phyloP scores from a whole-genome alignment of 2,797 vertebrate genomes.

The Distichodus sexfasciatus region DNA sequence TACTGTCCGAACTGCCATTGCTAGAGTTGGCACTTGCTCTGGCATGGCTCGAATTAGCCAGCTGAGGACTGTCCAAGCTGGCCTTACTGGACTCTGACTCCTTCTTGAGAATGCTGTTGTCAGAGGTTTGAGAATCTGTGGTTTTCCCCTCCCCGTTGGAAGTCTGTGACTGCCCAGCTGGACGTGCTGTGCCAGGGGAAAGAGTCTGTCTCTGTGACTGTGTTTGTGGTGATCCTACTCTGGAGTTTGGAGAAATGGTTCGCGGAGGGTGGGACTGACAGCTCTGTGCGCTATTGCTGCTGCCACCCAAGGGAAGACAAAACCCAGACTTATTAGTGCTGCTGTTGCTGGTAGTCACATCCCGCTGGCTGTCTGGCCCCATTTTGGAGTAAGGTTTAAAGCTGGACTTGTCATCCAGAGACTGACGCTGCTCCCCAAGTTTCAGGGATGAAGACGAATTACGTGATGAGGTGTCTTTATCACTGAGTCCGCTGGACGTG shows the following conservation, averaged over 20 bases:
- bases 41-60: slow-evolving; percentile 75
- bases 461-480: slow-evolving; percentile 81
- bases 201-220: slow-evolving; percentile 62
- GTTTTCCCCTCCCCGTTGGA: slow-evolving; percentile 70
- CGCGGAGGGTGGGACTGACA: slow-evolving; percentile 83
- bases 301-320: slow-evolving; percentile 81
- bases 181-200: slow-evolving; percentile 40
- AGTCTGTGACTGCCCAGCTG: slow-evolving; percentile 69
- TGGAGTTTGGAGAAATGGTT: slow-evolving; percentile 75
- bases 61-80: slow-evolving; percentile 71
- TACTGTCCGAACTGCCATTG: slow-evolving; percentile 48
- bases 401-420: slow-evolving; percentile 91
- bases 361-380: slow-evolving; percentile 82
- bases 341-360: slow-evolving; percentile 73
- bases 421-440: slow-evolving; percentile 74
- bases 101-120: slow-evolving; percentile 72
- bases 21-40: slow-evolving; percentile 77
- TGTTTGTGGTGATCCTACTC: slow-evolving; percentile 68
- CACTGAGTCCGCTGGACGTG: slow-evolving; percentile 75
- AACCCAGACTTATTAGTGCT: slow-evolving; percentile 85
- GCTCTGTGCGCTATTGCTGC: slow-evolving; percentile 18
- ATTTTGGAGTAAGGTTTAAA: slow-evolving; percentile 96
- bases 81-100: slow-evolving; percentile 70
- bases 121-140: slow-evolving; percentile 59
- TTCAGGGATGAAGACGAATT: slow-evolving; percentile 67